A percentile compares a stretch with the other conserved stretches of the same genome.
Conservation (phyloP, 2,888 invertebrate genomes). For the Rhingia campestris region DNA sequence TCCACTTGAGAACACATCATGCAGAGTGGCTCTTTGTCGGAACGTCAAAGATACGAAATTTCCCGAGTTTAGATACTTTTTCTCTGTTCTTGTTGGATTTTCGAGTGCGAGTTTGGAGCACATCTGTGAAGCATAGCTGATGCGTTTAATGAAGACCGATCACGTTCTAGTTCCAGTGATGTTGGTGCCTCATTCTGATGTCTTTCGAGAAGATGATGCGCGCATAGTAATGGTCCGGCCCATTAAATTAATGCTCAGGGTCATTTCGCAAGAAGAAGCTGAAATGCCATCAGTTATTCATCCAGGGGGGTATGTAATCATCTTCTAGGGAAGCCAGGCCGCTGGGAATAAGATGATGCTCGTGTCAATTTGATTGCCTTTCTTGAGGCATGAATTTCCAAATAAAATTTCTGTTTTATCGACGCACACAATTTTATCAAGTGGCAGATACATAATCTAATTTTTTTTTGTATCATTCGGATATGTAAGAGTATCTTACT, state of each 20-base stretch:
- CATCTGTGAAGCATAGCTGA: background rate
- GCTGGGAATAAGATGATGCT: constrained; percentile 20
- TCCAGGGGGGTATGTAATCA: constrained; percentile 17
- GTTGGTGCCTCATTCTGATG: constrained; percentile 1
- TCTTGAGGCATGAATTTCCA: constrained; percentile 2
- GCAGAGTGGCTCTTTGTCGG: constrained; percentile 50
- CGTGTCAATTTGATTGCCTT: constrained; percentile 43
- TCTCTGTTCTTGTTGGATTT: background rate
- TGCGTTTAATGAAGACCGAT: constrained; percentile 52
- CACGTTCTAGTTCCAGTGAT: constrained; percentile 18
- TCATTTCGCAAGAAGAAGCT: constrained; percentile 22
- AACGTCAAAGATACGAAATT: constrained; percentile 19
- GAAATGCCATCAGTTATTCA: constrained; percentile 29
- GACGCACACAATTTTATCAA: background rate
- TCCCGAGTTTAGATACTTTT: constrained; percentile 7
- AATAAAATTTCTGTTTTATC: constrained; percentile 4
- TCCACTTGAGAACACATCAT: constrained; percentile 56
- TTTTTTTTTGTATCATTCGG: background rate
- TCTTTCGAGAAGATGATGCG: constrained; percentile 14
- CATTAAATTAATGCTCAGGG: constrained; percentile 44
- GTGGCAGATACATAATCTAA: background rate
- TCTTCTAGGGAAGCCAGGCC: constrained; percentile 14
- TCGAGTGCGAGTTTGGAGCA: background rate
- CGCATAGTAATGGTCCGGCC: constrained; percentile 8
- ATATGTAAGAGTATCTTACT: background rate